Conservation (phyloP, 2,113 vertebrate species). For the Serinus canaria region DNA sequence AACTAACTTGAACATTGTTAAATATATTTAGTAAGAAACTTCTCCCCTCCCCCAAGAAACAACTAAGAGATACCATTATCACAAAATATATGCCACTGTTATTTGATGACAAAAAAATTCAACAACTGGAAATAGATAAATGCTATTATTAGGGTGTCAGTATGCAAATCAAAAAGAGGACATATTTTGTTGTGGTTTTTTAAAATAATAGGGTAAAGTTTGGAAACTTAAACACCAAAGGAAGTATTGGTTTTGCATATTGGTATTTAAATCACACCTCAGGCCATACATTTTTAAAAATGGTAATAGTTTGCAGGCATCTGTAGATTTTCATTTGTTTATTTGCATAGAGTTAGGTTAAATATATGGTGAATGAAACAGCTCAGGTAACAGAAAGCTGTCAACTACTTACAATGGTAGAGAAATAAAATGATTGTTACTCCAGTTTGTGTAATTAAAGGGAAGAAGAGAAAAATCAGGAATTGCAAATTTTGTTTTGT, state of each 20-base stretch:
- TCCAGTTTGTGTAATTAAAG: neutral
- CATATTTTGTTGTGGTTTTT: neutral
- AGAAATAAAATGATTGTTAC: neutral
- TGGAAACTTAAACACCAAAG: neutral
- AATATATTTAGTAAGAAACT: neutral
- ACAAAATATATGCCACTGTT: neutral
- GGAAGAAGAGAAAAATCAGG: neutral
- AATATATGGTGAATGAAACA: neutral
- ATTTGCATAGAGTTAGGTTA: neutral
- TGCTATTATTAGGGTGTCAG: neutral
- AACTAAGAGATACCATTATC: neutral
- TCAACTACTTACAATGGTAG: neutral
- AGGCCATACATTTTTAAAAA: accelerated
- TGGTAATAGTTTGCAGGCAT: neutral
- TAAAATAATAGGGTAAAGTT: neutral
- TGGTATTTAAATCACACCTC: neutral
- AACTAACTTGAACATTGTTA: neutral
- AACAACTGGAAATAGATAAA: neutral
- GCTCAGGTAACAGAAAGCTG: neutral
- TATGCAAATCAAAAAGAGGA: neutral
- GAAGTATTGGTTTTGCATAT: neutral
- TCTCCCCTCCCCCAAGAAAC: accelerated
- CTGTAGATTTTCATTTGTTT: neutral
- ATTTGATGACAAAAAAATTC: neutral
- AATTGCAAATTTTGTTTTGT: neutral